Percentiles rank a stretch among this genome's conserved stretches.
phyloP scores from a whole-genome alignment of 2,113 vertebrate species.

The Scomber scombrus region DNA sequence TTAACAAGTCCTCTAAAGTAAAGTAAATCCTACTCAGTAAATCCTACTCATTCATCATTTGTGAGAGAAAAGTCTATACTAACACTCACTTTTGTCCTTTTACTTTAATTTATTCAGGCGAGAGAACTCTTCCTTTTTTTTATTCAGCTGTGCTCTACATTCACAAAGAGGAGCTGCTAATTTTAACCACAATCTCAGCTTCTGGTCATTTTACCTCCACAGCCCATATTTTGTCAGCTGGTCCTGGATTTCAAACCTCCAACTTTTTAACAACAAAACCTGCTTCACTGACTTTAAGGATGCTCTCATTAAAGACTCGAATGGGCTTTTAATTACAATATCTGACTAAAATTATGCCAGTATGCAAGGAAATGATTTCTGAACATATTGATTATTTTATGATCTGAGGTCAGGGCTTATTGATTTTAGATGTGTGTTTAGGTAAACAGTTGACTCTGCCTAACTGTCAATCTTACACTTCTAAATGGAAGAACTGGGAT shows the following conservation, averaged over 20 bases:
- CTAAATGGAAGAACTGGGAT: neutral
- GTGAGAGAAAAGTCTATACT: neutral
- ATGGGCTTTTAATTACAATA: neutral
- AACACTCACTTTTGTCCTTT: neutral
- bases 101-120: conserved; percentile 1
- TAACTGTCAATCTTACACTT: neutral
- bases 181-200: conserved; percentile 21
- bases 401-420: neutral
- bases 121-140: neutral
- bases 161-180: conserved; percentile 19
- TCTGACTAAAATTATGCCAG: neutral
- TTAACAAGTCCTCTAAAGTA: neutral
- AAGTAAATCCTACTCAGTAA: too few species aligned
- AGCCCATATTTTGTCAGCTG: neutral
- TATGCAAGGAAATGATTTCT: neutral
- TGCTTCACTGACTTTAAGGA: neutral
- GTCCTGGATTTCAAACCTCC: neutral
- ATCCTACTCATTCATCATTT: conserved; percentile 9
- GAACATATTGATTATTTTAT: neutral
- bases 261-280: neutral
- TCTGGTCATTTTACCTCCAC: neutral
- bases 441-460: neutral
- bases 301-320: neutral
- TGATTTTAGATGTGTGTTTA: neutral
- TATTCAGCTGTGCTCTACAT: conserved; percentile 13